These are phyloP conservation scores for Probosciger aterrimus DNA, from an alignment of 2,113 vertebrate genomes.

Conservation along the genomic window DNA sequence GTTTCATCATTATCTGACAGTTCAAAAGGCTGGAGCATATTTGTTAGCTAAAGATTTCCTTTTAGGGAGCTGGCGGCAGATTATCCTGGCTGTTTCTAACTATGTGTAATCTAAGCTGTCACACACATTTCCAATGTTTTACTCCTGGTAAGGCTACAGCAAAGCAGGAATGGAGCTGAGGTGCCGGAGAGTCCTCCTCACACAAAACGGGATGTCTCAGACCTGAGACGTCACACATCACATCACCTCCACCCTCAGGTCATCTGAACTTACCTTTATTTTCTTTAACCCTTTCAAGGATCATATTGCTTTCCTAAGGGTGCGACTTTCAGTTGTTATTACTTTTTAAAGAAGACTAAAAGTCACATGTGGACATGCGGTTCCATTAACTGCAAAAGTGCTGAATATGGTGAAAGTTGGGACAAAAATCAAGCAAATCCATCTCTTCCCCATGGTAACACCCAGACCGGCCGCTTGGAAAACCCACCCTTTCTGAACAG, in stretches of 20 bases:
- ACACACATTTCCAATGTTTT: slow-evolving; percentile 27
- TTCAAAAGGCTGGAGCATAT: neutral
- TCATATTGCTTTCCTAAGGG: neutral
- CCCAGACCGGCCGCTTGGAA: neutral
- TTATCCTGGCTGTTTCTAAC: slow-evolving; percentile 8
- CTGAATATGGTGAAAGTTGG: neutral
- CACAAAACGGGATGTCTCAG: accelerated
- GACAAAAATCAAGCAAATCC: neutral
- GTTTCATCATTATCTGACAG: slow-evolving; percentile 17
- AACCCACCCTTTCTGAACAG: neutral
- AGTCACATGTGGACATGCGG: neutral
- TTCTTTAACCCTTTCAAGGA: neutral
- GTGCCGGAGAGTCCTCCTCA: neutral
- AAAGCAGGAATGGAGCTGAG: neutral
- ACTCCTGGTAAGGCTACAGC: neutral
- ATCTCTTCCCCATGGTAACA: neutral
- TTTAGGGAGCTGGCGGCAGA: neutral
- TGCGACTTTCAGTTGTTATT: accelerated
- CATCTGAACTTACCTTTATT: neutral
- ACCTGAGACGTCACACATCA: neutral
- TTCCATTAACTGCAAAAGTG: neutral
- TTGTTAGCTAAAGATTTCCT: slow-evolving; percentile 44
- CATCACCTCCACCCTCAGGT: neutral
- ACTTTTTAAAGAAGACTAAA: neutral
- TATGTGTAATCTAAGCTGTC: slow-evolving; percentile 35